Conservation (phyloP, 2,888 invertebrate species). For the Parnassius glacialis region DNA sequence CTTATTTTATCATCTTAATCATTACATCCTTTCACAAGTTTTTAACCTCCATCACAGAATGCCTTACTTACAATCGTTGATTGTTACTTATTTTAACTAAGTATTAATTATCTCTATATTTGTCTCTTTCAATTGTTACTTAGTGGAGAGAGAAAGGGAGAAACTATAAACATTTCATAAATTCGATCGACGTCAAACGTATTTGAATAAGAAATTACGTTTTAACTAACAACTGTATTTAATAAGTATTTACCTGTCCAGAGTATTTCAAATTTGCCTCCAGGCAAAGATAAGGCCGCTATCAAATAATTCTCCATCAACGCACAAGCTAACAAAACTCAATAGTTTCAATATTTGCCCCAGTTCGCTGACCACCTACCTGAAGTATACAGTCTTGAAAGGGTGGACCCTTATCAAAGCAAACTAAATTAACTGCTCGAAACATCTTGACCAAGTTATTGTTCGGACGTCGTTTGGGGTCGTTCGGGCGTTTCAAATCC, state of each 20-base stretch:
- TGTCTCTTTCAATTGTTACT: too few relatives aligned
- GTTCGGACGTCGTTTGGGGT: conserved; percentile 50
- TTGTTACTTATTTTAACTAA: too few relatives aligned
- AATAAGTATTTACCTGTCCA: conserved; percentile 6
- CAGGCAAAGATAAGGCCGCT: conserved; percentile 20
- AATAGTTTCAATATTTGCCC: conserved; percentile 65
- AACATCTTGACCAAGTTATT: conserved; percentile 79
- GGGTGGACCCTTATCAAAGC: conserved; percentile 74
- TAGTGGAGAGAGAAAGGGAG: too few relatives aligned
- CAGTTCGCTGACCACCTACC: conserved; percentile 60
- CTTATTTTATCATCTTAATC: too few relatives aligned
- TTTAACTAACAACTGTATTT: too few relatives aligned
- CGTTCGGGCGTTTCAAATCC: conserved; percentile 57
- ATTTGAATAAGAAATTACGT: too few relatives aligned
- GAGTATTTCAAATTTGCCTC: not conserved
- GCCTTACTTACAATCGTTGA: too few relatives aligned
- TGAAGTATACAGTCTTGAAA: conserved; percentile 55
- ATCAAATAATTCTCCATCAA: conserved; percentile 34
- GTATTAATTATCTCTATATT: too few relatives aligned
- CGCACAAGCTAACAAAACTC: conserved; percentile 31
- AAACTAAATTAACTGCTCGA: conserved; percentile 77
- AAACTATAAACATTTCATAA: too few relatives aligned
- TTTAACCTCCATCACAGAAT: too few relatives aligned
- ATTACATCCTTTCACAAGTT: too few relatives aligned
- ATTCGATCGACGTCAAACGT: too few relatives aligned